These are phyloP conservation scores for Chaetodon trifascialis DNA, from an alignment of 2,113 vertebrate species.

Conservation along the genomic window DNA sequence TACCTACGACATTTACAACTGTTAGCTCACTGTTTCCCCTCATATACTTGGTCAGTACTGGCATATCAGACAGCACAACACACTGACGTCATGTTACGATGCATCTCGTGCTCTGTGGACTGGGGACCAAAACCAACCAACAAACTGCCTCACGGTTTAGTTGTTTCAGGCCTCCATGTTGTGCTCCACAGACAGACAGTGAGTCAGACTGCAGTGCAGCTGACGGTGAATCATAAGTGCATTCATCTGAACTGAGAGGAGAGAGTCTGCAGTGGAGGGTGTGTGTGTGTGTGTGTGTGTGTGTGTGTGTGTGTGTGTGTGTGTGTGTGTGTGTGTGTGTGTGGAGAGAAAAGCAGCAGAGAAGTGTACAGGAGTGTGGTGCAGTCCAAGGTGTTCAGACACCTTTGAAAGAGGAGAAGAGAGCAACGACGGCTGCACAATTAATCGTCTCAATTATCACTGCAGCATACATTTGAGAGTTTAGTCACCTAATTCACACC, in stretches of 20 bases:
- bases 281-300: constrained; percentile 5
- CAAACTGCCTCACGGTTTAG: not conserved
- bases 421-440: constrained; percentile 39
- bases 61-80: not conserved
- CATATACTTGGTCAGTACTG: not conserved
- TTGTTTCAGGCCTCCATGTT: constrained; percentile 45
- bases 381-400: not conserved
- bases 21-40: not conserved
- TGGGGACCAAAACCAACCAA: not conserved
- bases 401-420: not conserved
- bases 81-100: not conserved
- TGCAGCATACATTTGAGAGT: not conserved
- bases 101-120: not conserved
- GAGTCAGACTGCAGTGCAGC: constrained; percentile 54
- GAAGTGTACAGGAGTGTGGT: not conserved
- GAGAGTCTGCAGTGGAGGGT: constrained; percentile 26
- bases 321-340: constrained; percentile 5
- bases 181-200: constrained; percentile 56
- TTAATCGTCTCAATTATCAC: not conserved
- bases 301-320: constrained; percentile 15
- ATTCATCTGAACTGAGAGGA: constrained; percentile 28
- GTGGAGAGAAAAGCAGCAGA: constrained; percentile 7
- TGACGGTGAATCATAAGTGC: constrained; percentile 40
- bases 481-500: not conserved
- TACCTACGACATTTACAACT: no score